These are phyloP conservation scores for Spialia ferax DNA, from an alignment of 2,888 invertebrate species.

Conservation along the genomic window DNA sequence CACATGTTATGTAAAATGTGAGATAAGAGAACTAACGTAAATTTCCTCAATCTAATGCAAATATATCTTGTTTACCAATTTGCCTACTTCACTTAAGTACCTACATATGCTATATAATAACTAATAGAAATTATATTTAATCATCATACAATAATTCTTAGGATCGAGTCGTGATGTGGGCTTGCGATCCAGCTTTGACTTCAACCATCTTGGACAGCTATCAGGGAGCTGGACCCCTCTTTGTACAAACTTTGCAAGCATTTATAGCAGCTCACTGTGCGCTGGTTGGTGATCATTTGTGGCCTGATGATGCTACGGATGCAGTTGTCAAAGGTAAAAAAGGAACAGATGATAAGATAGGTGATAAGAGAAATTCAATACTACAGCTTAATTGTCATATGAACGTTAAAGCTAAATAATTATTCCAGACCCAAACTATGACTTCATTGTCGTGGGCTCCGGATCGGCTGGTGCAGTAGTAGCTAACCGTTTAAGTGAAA, in stretches of 20 bases:
- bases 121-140: too few relatives aligned
- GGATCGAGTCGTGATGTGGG: constrained; percentile 60
- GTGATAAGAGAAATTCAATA: too few relatives aligned
- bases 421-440: constrained; percentile 65
- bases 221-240: constrained; percentile 77
- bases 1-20: too few relatives aligned
- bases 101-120: too few relatives aligned
- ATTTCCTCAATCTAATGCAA: too few relatives aligned
- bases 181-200: constrained; percentile 66
- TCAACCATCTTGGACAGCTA: constrained; percentile 63
- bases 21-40: too few relatives aligned
- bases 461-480: constrained; percentile 59
- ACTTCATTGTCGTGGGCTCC: constrained; percentile 83
- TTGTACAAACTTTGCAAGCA: constrained; percentile 86
- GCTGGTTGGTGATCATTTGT: constrained; percentile 80
- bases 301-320: constrained; percentile 84
- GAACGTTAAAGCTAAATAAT: too few relatives aligned
- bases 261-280: constrained; percentile 88
- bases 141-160: background rate
- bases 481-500: constrained; percentile 57
- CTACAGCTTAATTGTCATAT: too few relatives aligned
- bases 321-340: constrained; percentile 65
- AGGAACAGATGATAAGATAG: background rate
- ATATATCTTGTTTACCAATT: too few relatives aligned
- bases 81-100: too few relatives aligned